phyloP scores from a whole-genome alignment of 1,140 invertebrate species.

The Danaus melanippus region DNA sequence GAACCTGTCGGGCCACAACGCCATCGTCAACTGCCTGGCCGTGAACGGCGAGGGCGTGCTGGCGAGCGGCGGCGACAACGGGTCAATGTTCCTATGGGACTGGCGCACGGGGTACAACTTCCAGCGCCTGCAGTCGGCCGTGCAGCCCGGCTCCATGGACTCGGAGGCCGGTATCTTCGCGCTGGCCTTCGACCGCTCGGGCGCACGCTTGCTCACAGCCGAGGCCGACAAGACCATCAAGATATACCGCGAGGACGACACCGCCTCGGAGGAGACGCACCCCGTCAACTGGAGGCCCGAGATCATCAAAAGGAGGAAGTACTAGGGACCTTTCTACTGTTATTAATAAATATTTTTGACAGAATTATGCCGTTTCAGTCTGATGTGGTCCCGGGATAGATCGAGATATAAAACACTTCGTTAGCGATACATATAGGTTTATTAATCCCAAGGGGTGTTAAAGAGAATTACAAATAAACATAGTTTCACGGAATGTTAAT shows the following conservation, averaged over 20 bases:
- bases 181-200: constrained; percentile 95
- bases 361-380: constrained; percentile 2
- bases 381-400: not conserved
- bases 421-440: too few species aligned
- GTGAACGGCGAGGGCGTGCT: constrained; percentile 95
- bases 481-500: too few species aligned
- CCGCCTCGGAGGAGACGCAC: constrained; percentile 95
- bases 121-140: constrained; percentile 89
- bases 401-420: too few species aligned
- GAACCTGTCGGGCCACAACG: constrained; percentile 97
- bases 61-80: constrained; percentile 98
- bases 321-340: constrained; percentile 68
- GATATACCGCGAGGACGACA: constrained; percentile 98
- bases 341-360: constrained; percentile 22
- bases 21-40: constrained; percentile 97
- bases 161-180: constrained; percentile 98
- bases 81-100: constrained; percentile 99
- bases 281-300: constrained; percentile 98
- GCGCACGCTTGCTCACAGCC: constrained; percentile 93
- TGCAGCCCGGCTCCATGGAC: constrained; percentile 99
- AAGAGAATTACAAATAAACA: too few species aligned
- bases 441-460: too few species aligned
- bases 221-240: constrained; percentile 99
- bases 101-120: constrained; percentile 99
- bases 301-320: constrained; percentile 90